A percentile compares a stretch with the other conserved stretches of the same genome.
phyloP scores from a whole-genome alignment of 2,113 vertebrate genomes.

The Macheiramphus alcinus region DNA sequence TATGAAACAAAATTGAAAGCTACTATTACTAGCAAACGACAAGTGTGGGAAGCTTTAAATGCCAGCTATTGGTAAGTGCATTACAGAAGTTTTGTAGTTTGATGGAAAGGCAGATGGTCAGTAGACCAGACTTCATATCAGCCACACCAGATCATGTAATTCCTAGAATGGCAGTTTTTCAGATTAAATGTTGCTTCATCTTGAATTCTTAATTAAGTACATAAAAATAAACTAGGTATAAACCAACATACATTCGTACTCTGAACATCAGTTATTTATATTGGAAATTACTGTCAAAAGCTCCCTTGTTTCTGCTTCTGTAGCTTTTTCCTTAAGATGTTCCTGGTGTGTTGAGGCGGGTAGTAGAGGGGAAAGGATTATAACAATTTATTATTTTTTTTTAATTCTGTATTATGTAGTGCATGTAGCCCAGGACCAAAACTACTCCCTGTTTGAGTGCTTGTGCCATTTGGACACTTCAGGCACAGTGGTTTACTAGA shows the following conservation, averaged over 20 bases:
- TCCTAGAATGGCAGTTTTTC: neutral
- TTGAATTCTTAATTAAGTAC: neutral
- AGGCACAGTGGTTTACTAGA: neutral
- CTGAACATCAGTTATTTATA: neutral
- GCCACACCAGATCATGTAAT: neutral
- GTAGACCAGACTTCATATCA: neutral
- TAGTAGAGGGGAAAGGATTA: neutral
- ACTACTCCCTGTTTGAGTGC: neutral
- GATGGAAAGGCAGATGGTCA: neutral
- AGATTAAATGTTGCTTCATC: neutral
- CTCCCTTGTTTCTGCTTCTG: neutral
- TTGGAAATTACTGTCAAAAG: neutral
- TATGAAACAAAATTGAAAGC: neutral
- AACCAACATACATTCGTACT: fast-evolving
- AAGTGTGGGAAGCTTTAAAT: neutral
- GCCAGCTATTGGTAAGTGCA: fast-evolving
- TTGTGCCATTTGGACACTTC: neutral
- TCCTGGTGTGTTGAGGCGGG: neutral
- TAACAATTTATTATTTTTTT: neutral
- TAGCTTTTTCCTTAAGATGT: neutral
- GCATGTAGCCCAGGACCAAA: neutral
- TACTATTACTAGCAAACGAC: neutral
- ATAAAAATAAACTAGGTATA: neutral
- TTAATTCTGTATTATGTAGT: neutral
- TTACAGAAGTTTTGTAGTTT: neutral